A percentile compares a stretch with the other conserved stretches of the same genome.
phyloP scores from a whole-genome alignment of 2,888 invertebrate genomes.

The Bimastos eiseni region DNA sequence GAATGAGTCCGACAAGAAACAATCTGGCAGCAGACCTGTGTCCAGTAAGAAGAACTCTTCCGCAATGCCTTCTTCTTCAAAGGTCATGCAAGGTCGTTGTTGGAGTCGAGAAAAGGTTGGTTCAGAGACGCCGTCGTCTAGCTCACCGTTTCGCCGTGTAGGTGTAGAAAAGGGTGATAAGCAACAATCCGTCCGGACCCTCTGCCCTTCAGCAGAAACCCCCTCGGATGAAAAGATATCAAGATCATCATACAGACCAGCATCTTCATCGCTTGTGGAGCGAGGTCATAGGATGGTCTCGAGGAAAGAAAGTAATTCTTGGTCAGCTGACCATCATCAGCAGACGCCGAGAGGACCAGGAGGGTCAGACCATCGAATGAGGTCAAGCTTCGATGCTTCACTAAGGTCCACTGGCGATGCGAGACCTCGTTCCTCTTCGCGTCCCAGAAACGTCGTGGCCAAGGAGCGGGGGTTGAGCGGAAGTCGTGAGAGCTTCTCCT shows the following conservation, averaged over 20 bases:
- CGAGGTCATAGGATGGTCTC: neutral
- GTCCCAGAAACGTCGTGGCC: neutral
- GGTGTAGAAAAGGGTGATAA: neutral
- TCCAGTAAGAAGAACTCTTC: neutral
- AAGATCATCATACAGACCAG: neutral
- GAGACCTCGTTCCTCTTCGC: neutral
- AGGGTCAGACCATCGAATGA: neutral
- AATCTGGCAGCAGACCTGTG: neutral
- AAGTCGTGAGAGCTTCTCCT: neutral
- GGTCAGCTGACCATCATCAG: neutral
- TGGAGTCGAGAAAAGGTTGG: neutral
- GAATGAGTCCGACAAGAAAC: neutral
- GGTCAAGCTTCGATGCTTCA: neutral
- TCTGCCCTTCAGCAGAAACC: neutral
- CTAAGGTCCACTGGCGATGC: neutral
- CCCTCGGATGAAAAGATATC: neutral
- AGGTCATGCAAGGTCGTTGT: constrained; percentile 13
- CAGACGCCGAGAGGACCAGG: neutral
- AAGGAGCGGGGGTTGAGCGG: neutral
- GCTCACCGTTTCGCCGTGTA: neutral
- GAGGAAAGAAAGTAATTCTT: neutral
- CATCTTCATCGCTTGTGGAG: neutral
- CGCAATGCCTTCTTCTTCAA: neutral
- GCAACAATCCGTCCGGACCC: neutral
- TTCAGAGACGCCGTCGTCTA: neutral